phyloP scores from a whole-genome alignment of 2,797 vertebrate species.

The Tenualosa ilisha region DNA sequence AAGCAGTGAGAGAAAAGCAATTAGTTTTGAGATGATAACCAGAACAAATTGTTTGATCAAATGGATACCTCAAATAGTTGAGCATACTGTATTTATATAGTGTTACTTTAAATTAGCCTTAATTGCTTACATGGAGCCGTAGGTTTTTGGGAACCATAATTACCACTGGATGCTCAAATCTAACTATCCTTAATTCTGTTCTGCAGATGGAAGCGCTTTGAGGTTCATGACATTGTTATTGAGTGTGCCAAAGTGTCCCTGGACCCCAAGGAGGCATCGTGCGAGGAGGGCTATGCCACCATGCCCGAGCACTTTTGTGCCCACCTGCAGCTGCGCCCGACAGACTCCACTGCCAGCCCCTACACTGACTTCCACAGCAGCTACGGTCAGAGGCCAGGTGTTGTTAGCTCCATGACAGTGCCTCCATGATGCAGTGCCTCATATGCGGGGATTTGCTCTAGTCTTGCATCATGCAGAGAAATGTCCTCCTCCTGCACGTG shows the following conservation, averaged over 20 bases:
- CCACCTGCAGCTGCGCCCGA: constrained; percentile 78
- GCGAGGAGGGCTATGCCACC: constrained; percentile 90
- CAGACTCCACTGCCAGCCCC: constrained; percentile 83
- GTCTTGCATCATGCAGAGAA: background rate
- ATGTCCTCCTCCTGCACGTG: background rate
- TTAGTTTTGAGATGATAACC: too few relatives aligned
- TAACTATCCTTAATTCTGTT: background rate
- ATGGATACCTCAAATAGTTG: too few relatives aligned
- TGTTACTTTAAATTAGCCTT: too few relatives aligned
- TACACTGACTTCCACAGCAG: constrained; percentile 84
- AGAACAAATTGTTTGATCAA: too few relatives aligned
- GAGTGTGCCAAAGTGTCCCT: constrained; percentile 99
- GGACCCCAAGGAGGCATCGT: constrained; percentile 96
- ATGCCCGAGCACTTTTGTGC: constrained; percentile 86
- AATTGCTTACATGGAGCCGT: too few relatives aligned
- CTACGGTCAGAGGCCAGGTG: constrained; percentile 75
- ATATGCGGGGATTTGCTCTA: background rate
- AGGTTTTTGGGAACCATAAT: too few relatives aligned
- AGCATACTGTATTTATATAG: too few relatives aligned
- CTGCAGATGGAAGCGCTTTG: constrained; percentile 94
- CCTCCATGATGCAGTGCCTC: background rate
- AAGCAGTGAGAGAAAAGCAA: too few relatives aligned
- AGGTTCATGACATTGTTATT: constrained; percentile 98
- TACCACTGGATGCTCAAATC: background rate
- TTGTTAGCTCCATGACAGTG: background rate